Evolutionary conservation across 1,140 invertebrate genomes (phyloP), one percentile per base, ranked within the genome.

Genomic region (Nasonia giraulti): DNA sequence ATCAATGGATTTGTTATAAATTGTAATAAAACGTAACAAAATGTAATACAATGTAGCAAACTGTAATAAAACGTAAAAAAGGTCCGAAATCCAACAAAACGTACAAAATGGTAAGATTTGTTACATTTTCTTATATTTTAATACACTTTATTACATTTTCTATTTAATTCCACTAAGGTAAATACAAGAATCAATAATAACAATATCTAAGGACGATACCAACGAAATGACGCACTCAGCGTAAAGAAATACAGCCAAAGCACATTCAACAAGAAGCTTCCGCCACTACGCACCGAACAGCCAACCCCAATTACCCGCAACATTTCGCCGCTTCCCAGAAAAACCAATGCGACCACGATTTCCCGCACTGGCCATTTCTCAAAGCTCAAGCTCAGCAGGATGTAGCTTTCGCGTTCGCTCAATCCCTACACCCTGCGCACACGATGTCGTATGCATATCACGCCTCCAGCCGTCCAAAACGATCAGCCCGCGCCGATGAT

Each of bases 341-440:
- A 73, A 73, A 33, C 69, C 69, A 71, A 4, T 27, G 33, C 33
- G 27, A n/a, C 33, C 11, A 17, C 23, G 10, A 71, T 71, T 31
- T 71, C 2, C 69, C 69, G 2, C 69, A 5, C 10, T 74, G 7
- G 44, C 33, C 47, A 66, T 76, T 75, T 82, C 71, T 82, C 80
- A 69, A 77, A 83, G 31, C 40, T 37, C 73, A 20, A 33, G 8
- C 71, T 37, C 50, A 76, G 40, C 20, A 82, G 81, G 55, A 76
- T 68, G 81, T 76, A 68, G 33, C 74, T 33, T 66, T 50, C 62
- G 50, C 37, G 33, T 69, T 76, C 44, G 23, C 7, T 55, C 40
- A 73, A 71, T 73, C 44, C 47, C 4, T 55, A 37, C 62, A 68
- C 7, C 14, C 1, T 69, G 47, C n/a, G 31, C 14, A 10, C 68